phyloP scores from a whole-genome alignment of 2,797 vertebrate species.

The Xyrichtys novacula region DNA sequence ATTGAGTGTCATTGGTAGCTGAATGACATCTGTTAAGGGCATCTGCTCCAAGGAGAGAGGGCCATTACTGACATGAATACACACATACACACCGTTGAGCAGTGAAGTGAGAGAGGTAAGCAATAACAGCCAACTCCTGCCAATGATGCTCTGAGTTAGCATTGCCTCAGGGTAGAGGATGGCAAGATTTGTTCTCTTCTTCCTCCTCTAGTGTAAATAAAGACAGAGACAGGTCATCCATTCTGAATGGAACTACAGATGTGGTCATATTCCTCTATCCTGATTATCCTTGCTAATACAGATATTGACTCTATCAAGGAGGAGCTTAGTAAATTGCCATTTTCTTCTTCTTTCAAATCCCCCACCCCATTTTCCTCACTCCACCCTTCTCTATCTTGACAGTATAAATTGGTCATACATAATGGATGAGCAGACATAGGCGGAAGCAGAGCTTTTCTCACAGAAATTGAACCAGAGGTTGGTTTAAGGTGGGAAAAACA shows the following conservation, averaged over 20 bases:
- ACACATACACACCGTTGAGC: constrained; percentile 35
- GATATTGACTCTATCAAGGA: constrained; percentile 45
- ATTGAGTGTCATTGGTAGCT: constrained; percentile 52
- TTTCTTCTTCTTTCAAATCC: constrained; percentile 22
- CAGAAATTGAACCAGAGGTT: constrained; percentile 18
- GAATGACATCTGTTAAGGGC: constrained; percentile 71
- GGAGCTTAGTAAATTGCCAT: constrained; percentile 32
- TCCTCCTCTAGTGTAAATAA: constrained; percentile 40
- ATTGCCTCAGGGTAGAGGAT: constrained; percentile 41
- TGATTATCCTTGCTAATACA: constrained; percentile 47
- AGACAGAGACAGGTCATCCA: constrained; percentile 49
- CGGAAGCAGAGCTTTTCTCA: constrained; percentile 30
- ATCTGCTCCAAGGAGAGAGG: constrained; percentile 60
- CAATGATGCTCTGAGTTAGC: constrained; percentile 49
- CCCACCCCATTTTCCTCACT: neutral
- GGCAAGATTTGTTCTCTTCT: constrained; percentile 17
- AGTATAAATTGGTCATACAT: constrained; percentile 75
- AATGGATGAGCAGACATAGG: constrained; percentile 65
- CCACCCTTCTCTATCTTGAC: constrained; percentile 20
- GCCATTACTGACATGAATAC: constrained; percentile 52
- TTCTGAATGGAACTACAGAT: constrained; percentile 49
- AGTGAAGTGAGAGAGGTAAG: constrained; percentile 44
- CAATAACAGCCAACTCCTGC: constrained; percentile 41
- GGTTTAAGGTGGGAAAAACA: constrained; percentile 1
- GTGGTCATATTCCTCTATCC: constrained; percentile 43